Evolutionary conservation across 2,888 invertebrate species (phyloP), one percentile per base, ranked within the genome.

Genomic region (Bimastos eiseni): DNA sequence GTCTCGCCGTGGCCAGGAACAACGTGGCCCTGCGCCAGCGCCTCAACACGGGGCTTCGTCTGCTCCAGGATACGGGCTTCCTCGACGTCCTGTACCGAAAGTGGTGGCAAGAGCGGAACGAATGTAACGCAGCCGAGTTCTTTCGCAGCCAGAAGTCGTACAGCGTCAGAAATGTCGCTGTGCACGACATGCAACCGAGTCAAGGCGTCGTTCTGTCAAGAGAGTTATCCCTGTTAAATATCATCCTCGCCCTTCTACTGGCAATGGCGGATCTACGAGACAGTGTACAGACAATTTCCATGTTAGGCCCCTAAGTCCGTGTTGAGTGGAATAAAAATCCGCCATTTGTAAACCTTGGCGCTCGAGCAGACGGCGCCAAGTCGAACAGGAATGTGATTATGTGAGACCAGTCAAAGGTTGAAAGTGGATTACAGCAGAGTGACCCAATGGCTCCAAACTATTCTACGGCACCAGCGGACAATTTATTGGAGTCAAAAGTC

Each of bases 1-100:
- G 91, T 34, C 70, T 92, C n/a, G 92, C 92, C 1, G 91, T 92
- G 41, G 92, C 90, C 24, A 92, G 91, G 84, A 90, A 90, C 49
- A 70, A 70, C n/a, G n/a, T 70, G 8, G 70, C 70, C 70, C 70
- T 70, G 11, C 30, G n/a, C 30, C 30, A 8, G 70, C 70, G 70
- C 30, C 70, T 70, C 70, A 70, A 70, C n/a, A n/a, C 30, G 11
- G 70, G 70, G 0, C 70, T 70, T 70, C 70, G 70, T n/a, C 70
- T 70, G 8, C 70, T 70, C 70, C 70, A 70, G 70, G 70, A 70
- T 30, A 70, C 30, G 30, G 70, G 70, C n/a, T 70, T 70, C n/a
- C 70, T 70, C 17, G 70, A 70, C 30, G n/a, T n/a, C 70, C 70
- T 70, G 0, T 70, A 70, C 70, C 70, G 70, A n/a, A 70, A 70